Percentiles rank a stretch among this genome's conserved stretches.
These are phyloP conservation scores for Junonia oenone DNA, from an alignment of 2,888 invertebrate genomes.

Conservation along the genomic window DNA sequence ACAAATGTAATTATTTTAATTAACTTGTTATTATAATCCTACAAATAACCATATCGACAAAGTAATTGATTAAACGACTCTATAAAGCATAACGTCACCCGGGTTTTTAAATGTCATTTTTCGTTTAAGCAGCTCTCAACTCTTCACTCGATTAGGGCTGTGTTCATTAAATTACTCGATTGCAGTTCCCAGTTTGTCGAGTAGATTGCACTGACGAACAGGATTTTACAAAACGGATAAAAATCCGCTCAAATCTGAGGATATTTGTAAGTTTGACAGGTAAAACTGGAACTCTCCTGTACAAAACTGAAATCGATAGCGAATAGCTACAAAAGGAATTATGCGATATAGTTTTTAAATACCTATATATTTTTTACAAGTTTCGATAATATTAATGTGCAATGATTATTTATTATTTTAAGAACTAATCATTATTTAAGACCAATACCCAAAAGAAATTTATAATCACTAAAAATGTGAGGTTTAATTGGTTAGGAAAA, in stretches of 20 bases:
- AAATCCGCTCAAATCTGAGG: constrained; percentile 17
- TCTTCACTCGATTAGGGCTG: constrained; percentile 67
- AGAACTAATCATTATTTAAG: not conserved
- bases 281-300: constrained; percentile 8
- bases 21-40: not conserved
- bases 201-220: constrained; percentile 52
- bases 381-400: too few relatives aligned
- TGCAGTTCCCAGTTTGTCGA: constrained; percentile 61
- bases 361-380: not conserved
- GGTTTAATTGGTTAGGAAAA: constrained; percentile 19
- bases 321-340: too few relatives aligned
- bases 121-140: constrained; percentile 45
- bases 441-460: not conserved
- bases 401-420: too few relatives aligned
- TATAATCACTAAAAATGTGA: not conserved
- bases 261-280: constrained; percentile 15
- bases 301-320: too few relatives aligned
- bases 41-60: not conserved
- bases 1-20: too few relatives aligned
- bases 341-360: not conserved
- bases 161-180: constrained; percentile 73
- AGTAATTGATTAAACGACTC: constrained; percentile 5
- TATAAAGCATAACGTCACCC: constrained; percentile 30
- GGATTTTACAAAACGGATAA: constrained; percentile 28
- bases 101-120: constrained; percentile 52